phyloP scores from a whole-genome alignment of 92 coral and sea anemone species.

The Bergia sp. region DNA sequence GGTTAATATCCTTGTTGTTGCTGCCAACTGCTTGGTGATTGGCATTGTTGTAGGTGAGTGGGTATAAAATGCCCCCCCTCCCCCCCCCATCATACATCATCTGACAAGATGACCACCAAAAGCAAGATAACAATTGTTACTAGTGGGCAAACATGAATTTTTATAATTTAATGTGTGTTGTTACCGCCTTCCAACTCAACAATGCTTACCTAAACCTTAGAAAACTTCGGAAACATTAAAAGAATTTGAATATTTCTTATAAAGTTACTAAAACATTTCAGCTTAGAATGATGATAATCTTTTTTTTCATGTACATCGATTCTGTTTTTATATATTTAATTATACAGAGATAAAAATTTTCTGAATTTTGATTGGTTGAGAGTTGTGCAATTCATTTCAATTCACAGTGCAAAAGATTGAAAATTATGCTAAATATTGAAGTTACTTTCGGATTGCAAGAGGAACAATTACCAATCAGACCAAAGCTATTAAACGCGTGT shows the following conservation, averaged over 20 bases:
- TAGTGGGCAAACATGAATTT: too few species aligned
- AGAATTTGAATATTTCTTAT: too few species aligned
- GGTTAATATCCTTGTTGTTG: constrained; percentile 59
- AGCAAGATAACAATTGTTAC: too few species aligned
- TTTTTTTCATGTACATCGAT: too few species aligned
- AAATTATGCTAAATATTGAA: neutral
- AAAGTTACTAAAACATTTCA: too few species aligned
- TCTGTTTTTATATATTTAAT: too few species aligned
- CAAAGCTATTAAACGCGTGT: neutral
- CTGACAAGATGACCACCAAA: neutral
- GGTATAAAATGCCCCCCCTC: neutral
- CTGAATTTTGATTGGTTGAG: neutral
- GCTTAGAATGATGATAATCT: too few species aligned
- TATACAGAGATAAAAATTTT: neutral
- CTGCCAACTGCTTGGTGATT: constrained; percentile 55
- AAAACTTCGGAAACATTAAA: too few species aligned
- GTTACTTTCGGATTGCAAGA: neutral
- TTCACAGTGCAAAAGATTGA: neutral
- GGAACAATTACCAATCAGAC: neutral
- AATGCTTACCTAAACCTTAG: too few species aligned
- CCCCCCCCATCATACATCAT: too few species aligned
- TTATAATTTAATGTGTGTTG: too few species aligned
- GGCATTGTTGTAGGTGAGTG: constrained; percentile 56
- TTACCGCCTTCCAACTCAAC: too few species aligned
- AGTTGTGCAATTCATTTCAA: neutral